Base-by-base conservation (phyloP, 92 coral and sea anemone genomes). In the Zoanthus sansibaricus region DNA sequence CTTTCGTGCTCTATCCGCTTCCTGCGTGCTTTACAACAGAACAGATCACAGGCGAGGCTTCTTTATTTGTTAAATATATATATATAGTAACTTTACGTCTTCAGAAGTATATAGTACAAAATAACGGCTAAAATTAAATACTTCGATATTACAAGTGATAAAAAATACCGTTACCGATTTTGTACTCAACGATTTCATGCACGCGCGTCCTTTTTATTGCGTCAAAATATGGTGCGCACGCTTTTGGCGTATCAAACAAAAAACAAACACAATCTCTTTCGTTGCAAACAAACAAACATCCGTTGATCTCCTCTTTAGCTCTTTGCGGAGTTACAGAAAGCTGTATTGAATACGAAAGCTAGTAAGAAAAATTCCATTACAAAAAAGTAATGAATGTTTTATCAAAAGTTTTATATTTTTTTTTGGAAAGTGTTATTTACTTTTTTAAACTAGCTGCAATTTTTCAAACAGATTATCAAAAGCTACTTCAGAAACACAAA, bases 171-270 rank as follows among this genome's bases (percentile, higher is more conserved):
- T 37, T 37, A 37, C 42, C 42, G 55, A 20, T 6, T 20, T 51
- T 9, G 16, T 49, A 21, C 20, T 47, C 82, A 18, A 52, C 37
- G 79, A 17, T 58, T n/a, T 62, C 66, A 62, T 16, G 15, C 54
- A n/a, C 9, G 52, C 85, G 62, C 30, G 32, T 71, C 72, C 33
- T 61, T 10, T 21, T 15, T 64, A n/a, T 30, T 20, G 10, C 44
- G 51, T 45, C 44, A 66, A 18, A 18, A 6, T 6, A n/a, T 21
- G 25, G 75, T 46, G 75, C 85, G 45, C 85, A 74, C 62, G 85
- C 74, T 37, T 3, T 48, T 80, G 85, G 66, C 85, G 75, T 66
- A 9, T 64, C 85, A 80, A 80, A 80, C 85, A 80, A 80, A 21
- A 12, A 64, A 6, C 42, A 44, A 64, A 80, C 21, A 31, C 75